These are phyloP conservation scores for Python bivittatus DNA, from an alignment of 2,113 vertebrate genomes.

Conservation along the genomic window DNA sequence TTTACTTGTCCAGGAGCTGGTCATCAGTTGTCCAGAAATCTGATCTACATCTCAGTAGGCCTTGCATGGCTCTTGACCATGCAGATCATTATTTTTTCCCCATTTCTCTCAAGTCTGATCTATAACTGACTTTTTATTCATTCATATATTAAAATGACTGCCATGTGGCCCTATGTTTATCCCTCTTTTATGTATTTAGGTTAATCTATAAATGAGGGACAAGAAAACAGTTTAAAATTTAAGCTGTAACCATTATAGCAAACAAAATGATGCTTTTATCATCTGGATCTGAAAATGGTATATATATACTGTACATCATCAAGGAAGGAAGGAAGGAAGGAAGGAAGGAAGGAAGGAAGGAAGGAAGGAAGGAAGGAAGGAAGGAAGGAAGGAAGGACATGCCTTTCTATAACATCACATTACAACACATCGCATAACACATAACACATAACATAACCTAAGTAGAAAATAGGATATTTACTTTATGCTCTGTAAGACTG, in stretches of 20 bases:
- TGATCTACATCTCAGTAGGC: background rate
- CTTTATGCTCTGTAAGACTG: too few species aligned
- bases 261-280: background rate
- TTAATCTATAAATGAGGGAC: too few species aligned
- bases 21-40: background rate
- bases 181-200: too few species aligned
- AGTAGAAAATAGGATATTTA: background rate
- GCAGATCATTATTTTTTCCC: background rate
- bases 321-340: background rate
- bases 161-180: background rate
- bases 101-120: background rate
- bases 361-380: background rate
- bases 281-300: background rate
- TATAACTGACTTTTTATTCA: background rate
- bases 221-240: background rate
- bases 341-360: background rate
- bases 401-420: too few species aligned
- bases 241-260: background rate
- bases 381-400: background rate
- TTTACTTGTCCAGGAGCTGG: background rate
- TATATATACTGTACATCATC: too few species aligned
- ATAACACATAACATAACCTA: background rate
- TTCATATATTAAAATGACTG: background rate
- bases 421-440: too few species aligned
- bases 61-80: background rate